Evolutionary conservation across 2,113 vertebrate genomes (phyloP).

Genomic region (Otus sunia): DNA sequence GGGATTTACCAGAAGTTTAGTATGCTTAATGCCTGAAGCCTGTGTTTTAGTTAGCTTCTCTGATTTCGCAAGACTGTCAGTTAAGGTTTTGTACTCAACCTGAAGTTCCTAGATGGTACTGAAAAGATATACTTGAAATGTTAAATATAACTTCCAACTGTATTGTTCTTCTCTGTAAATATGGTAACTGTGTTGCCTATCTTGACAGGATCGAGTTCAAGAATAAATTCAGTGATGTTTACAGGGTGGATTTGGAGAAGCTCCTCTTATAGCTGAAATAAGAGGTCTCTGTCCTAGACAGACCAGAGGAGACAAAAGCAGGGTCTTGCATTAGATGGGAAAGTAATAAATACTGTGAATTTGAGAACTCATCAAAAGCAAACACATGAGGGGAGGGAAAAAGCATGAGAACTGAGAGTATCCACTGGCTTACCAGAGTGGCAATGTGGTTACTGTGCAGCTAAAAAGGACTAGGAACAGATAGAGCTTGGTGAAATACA

Average conservation of each 20-base stretch:
- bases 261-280: background rate
- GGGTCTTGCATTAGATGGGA: background rate
- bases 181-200: background rate
- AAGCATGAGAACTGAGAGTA: background rate
- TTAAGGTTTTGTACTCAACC: background rate
- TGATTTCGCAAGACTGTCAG: background rate
- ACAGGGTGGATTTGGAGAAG: background rate
- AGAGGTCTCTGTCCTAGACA: background rate
- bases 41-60: background rate
- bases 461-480: background rate
- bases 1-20: background rate
- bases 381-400: background rate
- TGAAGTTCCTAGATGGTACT: background rate
- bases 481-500: background rate
- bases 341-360: background rate
- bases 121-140: background rate
- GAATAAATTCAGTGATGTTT: background rate
- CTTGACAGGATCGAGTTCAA: background rate
- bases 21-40: background rate
- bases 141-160: background rate
- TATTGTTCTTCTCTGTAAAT: background rate
- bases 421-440: background rate
- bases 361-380: background rate
- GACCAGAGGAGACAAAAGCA: background rate
- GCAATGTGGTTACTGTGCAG: background rate